phyloP scores from a whole-genome alignment of 1,140 invertebrate species.

The Drosophila nebulosa region DNA sequence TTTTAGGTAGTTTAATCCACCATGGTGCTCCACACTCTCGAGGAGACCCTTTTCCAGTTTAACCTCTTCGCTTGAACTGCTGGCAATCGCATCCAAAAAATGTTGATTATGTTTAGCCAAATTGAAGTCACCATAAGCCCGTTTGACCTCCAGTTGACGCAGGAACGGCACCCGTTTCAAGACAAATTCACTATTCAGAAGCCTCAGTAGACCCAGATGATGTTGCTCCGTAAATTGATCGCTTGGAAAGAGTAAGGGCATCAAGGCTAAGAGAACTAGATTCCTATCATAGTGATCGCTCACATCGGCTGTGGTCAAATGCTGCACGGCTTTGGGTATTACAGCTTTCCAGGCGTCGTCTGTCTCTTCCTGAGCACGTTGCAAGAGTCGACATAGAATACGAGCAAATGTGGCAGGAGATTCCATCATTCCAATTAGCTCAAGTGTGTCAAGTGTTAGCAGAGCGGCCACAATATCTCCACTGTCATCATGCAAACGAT shows the following conservation, averaged over 20 bases:
- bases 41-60: slow-evolving; percentile 44
- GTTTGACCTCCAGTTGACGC: slow-evolving; percentile 24
- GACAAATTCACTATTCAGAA: slow-evolving; percentile 54
- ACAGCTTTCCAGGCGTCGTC: slow-evolving; percentile 77
- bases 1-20: slow-evolving; percentile 38
- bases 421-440: slow-evolving; percentile 80
- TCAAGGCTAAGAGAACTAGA: slow-evolving; percentile 61
- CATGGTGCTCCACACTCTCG: slow-evolving; percentile 55
- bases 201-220: slow-evolving; percentile 25
- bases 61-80: slow-evolving; percentile 13
- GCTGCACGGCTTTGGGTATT: slow-evolving; percentile 77
- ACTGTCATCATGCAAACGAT: slow-evolving; percentile 84
- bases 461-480: slow-evolving; percentile 82
- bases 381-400: slow-evolving; percentile 62
- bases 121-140: slow-evolving; percentile 24
- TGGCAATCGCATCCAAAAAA: slow-evolving; percentile 65
- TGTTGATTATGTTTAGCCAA: slow-evolving; percentile 46
- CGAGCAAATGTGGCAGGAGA: slow-evolving; percentile 50
- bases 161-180: slow-evolving; percentile 45
- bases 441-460: slow-evolving; percentile 79
- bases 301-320: slow-evolving; percentile 52
- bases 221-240: slow-evolving; percentile 7
- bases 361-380: slow-evolving; percentile 49
- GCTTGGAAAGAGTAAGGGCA: slow-evolving; percentile 66
- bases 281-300: slow-evolving; percentile 56